These are phyloP conservation scores for Apocheima hispidaria DNA, from an alignment of 2,888 invertebrate genomes.

Conservation along the genomic window DNA sequence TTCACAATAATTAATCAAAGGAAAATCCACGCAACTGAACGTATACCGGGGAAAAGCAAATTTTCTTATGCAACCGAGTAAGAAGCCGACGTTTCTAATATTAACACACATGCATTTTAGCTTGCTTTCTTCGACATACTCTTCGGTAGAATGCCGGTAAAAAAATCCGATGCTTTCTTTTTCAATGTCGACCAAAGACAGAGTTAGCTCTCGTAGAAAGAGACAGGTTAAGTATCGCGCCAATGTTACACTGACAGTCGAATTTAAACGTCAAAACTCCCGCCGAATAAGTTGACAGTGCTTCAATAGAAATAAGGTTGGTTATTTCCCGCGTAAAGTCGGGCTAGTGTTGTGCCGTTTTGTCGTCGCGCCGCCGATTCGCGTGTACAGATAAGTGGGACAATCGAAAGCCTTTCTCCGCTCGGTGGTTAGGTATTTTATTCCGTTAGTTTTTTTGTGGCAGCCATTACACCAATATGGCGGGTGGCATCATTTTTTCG, in stretches of 20 bases:
- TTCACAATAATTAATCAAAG: conserved; percentile 25
- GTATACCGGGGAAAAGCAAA: conserved; percentile 76
- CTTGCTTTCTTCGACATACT: conserved; percentile 86
- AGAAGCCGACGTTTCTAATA: conserved; percentile 81
- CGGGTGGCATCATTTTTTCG: conserved; percentile 84
- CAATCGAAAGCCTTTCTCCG: conserved; percentile 87
- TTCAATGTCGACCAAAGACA: conserved; percentile 78
- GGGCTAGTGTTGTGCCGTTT: conserved; percentile 67
- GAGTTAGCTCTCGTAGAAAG: conserved; percentile 57
- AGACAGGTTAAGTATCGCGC: conserved; percentile 58
- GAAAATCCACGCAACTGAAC: conserved; percentile 49
- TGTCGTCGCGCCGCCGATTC: conserved; percentile 67
- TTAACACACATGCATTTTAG: conserved; percentile 81
- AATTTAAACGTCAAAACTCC: conserved; percentile 64
- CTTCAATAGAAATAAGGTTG: conserved; percentile 61
- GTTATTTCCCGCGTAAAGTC: conserved; percentile 54
- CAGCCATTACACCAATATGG: conserved; percentile 82
- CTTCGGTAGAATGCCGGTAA: conserved; percentile 76
- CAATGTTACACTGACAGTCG: conserved; percentile 60
- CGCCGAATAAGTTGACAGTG: conserved; percentile 69
- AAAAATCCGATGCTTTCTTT: conserved; percentile 84
- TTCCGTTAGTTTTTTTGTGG: conserved; percentile 86
- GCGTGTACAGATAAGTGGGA: conserved; percentile 83
- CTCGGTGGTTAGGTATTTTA: conserved; percentile 82
- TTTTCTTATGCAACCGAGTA: conserved; percentile 81